Evolutionary conservation across 53 echinoderm and acorn worm species (phyloP), one percentile per base, ranked within the genome.

Genomic region (Temnopleurus reevesii): DNA sequence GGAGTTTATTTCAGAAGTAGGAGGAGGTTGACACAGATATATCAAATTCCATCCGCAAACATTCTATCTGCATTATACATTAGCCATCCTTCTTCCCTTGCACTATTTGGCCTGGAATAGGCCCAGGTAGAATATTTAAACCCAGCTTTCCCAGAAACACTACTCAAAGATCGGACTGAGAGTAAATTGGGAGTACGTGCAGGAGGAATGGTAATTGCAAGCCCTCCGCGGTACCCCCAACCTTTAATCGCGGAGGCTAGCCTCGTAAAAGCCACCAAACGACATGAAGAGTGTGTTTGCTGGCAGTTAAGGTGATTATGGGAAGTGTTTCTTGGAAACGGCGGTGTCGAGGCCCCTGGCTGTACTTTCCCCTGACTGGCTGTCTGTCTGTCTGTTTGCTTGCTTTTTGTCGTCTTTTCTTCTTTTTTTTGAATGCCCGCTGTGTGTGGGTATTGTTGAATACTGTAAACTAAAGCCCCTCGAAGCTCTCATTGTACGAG

Each of bases 241-340:
- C 71, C n/a, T n/a, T n/a, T n/a, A n/a, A n/a, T n/a, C n/a, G n/a
- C n/a, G n/a, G 21, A 71, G n/a, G 71, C 36, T 38, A 38, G 41
- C 71, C 71, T 71, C 23, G 38, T 41, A 71, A 66, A 66, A 38
- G 4, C 4, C 19, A 19, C 38, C 38, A 38, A 71, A 71, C 17
- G 43, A 71, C 71, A 7, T 71, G 38, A 71, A 71, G 71, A 71
- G 71, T 71, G 71, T 71, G 41, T 71, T 71, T 71, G 71, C 71
- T 71, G 1, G 23, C 71, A 71, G 36, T 71, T 41, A 21, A 71
- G 41, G 71, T 41, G 71, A 71, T 71, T 71, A 71, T 12, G 41
- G 71, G 41, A 41, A 43, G 71, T 41, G 15, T 71, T 71, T 71
- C 71, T 21, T n/a, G 41, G 71, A 71, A 71, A 41, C 8, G 15